Evolutionary conservation across 2,113 vertebrate species (phyloP), one percentile per base, ranked within the genome.

Genomic region (Plestiodon gilberti): DNA sequence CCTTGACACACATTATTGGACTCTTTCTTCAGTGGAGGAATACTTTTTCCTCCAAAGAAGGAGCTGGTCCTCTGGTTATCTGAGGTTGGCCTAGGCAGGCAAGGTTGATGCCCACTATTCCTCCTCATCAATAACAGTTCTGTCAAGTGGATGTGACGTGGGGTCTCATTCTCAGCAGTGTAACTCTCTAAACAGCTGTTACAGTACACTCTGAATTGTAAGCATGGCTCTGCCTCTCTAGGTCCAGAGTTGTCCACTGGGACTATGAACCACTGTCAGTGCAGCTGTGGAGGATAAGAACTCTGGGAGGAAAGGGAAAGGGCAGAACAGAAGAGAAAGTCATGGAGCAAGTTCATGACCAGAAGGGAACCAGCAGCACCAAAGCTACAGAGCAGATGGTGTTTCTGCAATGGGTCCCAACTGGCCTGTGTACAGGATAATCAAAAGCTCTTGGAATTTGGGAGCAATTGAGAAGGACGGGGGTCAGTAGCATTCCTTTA

Each of bases 1-100:
- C 94, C 93, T 94, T 92, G 95, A 91, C 93, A 93, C 91, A 65
- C 91, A 91, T 93, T 88, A 91, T 93, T 95, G 95, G 93, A 94
- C 94, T 91, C 94, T 48, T 94, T 92, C 95, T 93, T 95, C 95
- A 88, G 82, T 65, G 25, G 77, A 91, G 91, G 15, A 79, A 75
- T 90, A 91, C n/a, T 67, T 86, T 81, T 93, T 94, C 88, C 87
- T 93, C 71, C 82, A 91, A 86, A 91, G 94, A 83, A 83, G 92
- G 94, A 91, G 95, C 92, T 90, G 92, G 88, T 93, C 95, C 90
- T 89, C 22, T 22, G 76, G 89, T 89, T 90, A 86, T 92, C 88
- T 33, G 93, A 91, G 91, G 88, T 92, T 89, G 73, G 69, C 67
- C 74, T 73, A 83, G 75, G 89, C 64, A 92, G 92, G 91, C 90